Percentiles rank a stretch among this genome's conserved stretches.
phyloP scores from a whole-genome alignment of 2,113 vertebrate species.

The Phalacrocorax carbo region DNA sequence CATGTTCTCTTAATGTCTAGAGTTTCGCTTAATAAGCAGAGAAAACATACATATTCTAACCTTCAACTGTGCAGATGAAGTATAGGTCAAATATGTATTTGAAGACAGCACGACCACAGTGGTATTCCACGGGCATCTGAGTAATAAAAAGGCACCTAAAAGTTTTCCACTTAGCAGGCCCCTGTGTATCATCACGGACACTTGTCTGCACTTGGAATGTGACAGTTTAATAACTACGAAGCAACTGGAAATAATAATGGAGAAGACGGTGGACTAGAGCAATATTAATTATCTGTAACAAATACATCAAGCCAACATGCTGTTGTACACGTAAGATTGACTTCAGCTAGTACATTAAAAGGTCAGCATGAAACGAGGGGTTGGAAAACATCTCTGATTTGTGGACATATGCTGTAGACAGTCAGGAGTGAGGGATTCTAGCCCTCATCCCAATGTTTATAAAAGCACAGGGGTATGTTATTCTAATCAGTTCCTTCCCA shows the following conservation, averaged over 20 bases:
- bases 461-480: background rate
- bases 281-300: slow-evolving; percentile 35
- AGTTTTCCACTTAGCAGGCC: background rate
- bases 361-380: background rate
- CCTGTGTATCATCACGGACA: background rate
- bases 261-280: background rate
- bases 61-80: background rate
- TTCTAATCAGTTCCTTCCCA: background rate
- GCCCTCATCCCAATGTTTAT: background rate
- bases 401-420: background rate
- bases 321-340: background rate
- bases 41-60: background rate
- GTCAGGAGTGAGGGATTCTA: background rate
- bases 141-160: background rate
- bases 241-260: background rate
- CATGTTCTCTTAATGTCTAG: background rate
- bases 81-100: background rate
- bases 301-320: background rate
- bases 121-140: background rate
- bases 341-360: background rate
- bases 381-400: background rate
- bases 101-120: background rate
- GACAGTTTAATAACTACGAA: background rate
- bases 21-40: background rate
- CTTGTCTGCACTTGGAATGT: background rate